Base-by-base conservation (phyloP, 2,113 vertebrate species). In the Pseudopipra pipra region DNA sequence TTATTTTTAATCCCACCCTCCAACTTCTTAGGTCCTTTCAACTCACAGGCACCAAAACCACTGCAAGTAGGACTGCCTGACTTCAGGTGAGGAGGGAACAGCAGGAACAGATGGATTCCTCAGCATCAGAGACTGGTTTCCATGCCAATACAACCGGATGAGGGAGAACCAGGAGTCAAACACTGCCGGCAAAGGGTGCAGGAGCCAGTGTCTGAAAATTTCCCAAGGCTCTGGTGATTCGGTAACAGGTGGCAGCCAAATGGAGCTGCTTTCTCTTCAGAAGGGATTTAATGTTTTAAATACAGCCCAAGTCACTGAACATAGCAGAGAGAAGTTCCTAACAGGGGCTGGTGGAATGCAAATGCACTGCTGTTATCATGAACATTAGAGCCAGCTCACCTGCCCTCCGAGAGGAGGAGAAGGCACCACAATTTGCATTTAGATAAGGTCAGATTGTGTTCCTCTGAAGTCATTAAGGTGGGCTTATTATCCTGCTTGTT, bases 101-200 rank as follows among this genome's bases (percentile, higher is more conserved):
- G 82, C 58, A 67, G 87, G 85, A 54, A 25, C 92, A 96, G 93
- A 84, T 77, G 82, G 94, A 77, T 88, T 86, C 63, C 55, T 62
- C 55, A 72, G 75, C 75, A 83, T 76, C 68, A 85, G 43, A 55
- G 75, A 22, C 78, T 73, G 54, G 37, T 80, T 95, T 85, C 94
- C 30, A 14, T 88, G 79, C 75, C 87, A 70, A 46, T 79, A 9
- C 23, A 76, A 51, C 33, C 87, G 4, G 27, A 15, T 59, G 65
- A 39, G 51, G 77, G 83, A 83, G 81, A 85, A 70, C 54, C 31
- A 35, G 72, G 79, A 90, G 55, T 61, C 85, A 41, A 83, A 80
- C 47, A 14, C 75, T 77, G 90, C 72, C 81, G 65, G 95, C 89
- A 88, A 73, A 94, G 46, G 46, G 7, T 49, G 35, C 30, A 30